Evolutionary conservation across 1,140 invertebrate species (phyloP), one percentile per base, ranked within the genome.

Genomic region (Solen grandis): DNA sequence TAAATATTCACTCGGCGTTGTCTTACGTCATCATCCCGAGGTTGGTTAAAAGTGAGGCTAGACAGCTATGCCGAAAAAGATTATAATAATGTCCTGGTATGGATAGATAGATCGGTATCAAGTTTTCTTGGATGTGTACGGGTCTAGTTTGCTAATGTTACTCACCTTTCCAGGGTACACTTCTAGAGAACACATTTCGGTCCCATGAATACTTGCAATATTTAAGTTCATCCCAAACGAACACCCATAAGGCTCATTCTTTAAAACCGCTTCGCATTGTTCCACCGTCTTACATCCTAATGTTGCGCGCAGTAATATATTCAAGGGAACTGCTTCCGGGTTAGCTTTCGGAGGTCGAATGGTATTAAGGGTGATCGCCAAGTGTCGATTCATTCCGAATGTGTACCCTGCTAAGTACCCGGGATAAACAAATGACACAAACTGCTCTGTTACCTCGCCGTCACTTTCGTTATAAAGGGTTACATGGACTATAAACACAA

Each of bases 151-250:
- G 8, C 41, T 19, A 10, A 46, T 46, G 41, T 19, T 46, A 46
- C 41, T 8, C 19, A 46, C 73, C 36, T 63, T 52, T 50, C 36
- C 50, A 3, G 74, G 33, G 27, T 77, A 77, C n/a, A 77, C 63
- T 59, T 77, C 74, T 4, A 77, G 16, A 4, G 74, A 77, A 31
- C 74, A 66, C 74, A 77, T 77, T 4, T 57, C 22, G 13, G 29
- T 4, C 5, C 27, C 16, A 0, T 25, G 8, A 16, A 65, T 68
- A 22, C 52, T 55, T 14, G 74, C 74, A 19, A 77, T 65, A 27
- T 77, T 77, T 2, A 77, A 2, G 31, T 66, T 68, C 22, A 77
- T 77, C 13, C 74, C 74, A 59, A 35, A 77, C 16, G 62, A 54
- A 59, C 74, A 77, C 2, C 74, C 74, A 68, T 57, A 14, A 13